Percentiles rank a stretch among this genome's conserved stretches.
These are phyloP conservation scores for Drosophila teissieri DNA, from an alignment of 1,140 invertebrate species.

Conservation along the genomic window DNA sequence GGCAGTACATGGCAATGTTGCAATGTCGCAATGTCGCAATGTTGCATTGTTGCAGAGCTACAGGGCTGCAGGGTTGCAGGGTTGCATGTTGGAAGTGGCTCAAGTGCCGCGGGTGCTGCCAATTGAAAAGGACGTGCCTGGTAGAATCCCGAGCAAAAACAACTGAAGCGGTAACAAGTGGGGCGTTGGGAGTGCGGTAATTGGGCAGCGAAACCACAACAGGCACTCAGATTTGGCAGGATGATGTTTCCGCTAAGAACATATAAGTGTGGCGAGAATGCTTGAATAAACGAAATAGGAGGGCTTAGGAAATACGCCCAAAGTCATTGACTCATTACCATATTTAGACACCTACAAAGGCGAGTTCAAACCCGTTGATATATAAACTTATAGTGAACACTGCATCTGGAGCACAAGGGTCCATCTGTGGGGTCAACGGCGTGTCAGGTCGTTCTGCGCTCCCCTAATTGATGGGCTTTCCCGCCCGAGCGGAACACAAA, in stretches of 20 bases:
- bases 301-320: too few species aligned
- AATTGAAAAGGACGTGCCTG: slow-evolving; percentile 7
- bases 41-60: not conserved
- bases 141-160: not conserved
- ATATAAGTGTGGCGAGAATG: too few species aligned
- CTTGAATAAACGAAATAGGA: too few species aligned
- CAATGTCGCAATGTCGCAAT: slow-evolving; percentile 4
- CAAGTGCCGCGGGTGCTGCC: not conserved
- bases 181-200: not conserved
- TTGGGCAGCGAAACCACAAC: too few species aligned
- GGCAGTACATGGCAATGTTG: slow-evolving; percentile 4
- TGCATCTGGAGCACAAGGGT: slow-evolving; percentile 12
- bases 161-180: slow-evolving; percentile 5
- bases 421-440: slow-evolving; percentile 1
- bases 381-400: too few species aligned
- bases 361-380: not conserved
- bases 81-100: slow-evolving; percentile 1
- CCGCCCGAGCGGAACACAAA: slow-evolving; percentile 2
- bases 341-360: too few species aligned
- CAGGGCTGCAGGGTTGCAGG: slow-evolving; percentile 3
- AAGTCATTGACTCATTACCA: too few species aligned
- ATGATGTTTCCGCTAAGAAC: not conserved
- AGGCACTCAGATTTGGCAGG: not conserved
- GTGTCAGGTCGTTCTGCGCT: slow-evolving; percentile 9
- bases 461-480: slow-evolving; percentile 36